Evolutionary conservation across 2,113 vertebrate genomes (phyloP), one percentile per base, ranked within the genome.

Genomic region (Lepisosteus osseus): DNA sequence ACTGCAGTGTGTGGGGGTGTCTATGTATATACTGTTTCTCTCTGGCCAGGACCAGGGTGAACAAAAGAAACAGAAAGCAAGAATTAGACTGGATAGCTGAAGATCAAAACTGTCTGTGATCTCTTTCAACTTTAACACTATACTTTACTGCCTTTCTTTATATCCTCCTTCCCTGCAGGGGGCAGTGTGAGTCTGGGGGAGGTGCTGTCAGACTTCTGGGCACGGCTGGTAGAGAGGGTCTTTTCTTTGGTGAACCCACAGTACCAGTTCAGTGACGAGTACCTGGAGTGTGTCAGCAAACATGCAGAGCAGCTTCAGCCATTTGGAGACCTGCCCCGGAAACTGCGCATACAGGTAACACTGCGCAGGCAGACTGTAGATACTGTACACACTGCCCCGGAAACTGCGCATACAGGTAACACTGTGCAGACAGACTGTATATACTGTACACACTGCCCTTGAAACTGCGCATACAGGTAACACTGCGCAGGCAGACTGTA

Each of bases 181-280:
- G 89, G 90, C 59, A 89, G 90, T 11, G 86, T 93, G 15, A 93
- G 92, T 68, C 85, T 95, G 75, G 80, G 92, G 2, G 94, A 97
- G 75, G 92, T 93, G 43, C 84, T 96, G 68, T 88, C 91, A 17
- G 95, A 95, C 74, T 96, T 97, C 88, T 96, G 95, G 95, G 90
- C 90, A 4, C 87, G 90, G 44, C 87, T 96, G 61, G 87, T 95
- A 76, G 94, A 97, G 85, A 90, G 89, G 41, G 89, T 93, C 65
- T 94, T 97, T 74, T 92, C 93, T 41, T 86, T 96, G 81, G 89
- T 97, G 47, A 94, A 95, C 78, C 95, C 95, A 8, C 94, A 95
- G 76, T 95, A 95, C 76, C 88, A 90, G 82, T 94, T 95, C 75
- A 89, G 86, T 56, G 88, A 92, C 15, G 94, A 94, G 63, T 95